Percentiles rank a stretch among this genome's conserved stretches.
These are phyloP conservation scores for Tillus elongatus DNA, from an alignment of 2,888 invertebrate species.

Conservation along the genomic window DNA sequence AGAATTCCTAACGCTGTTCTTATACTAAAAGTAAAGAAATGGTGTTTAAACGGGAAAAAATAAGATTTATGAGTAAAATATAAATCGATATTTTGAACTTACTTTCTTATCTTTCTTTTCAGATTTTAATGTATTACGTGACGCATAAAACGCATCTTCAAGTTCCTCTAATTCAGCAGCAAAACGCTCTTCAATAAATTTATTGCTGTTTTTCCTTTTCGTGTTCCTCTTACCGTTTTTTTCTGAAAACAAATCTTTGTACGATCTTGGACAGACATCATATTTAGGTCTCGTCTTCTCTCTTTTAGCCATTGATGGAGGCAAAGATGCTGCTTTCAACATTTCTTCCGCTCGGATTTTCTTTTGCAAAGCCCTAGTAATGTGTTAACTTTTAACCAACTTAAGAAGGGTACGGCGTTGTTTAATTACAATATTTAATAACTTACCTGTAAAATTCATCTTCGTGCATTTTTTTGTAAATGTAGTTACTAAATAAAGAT, in stretches of 20 bases:
- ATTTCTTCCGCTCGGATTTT: constrained; percentile 62
- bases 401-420: not conserved
- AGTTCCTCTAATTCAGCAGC: no score
- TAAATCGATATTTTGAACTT: no score
- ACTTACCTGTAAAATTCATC: constrained; percentile 60
- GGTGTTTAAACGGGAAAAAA: no score
- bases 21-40: constrained; percentile 4
- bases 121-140: no score
- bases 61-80: no score
- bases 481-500: constrained; percentile 59
- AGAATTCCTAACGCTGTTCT: constrained; percentile 22
- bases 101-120: no score
- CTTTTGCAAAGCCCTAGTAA: constrained; percentile 51
- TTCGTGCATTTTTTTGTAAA: constrained; percentile 62
- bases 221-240: constrained; percentile 31
- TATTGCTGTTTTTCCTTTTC: constrained; percentile 37
- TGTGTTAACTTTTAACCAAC: not conserved
- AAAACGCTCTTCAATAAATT: no score
- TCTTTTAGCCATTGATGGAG: constrained; percentile 59
- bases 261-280: constrained; percentile 36
- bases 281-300: constrained; percentile 40
- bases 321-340: constrained; percentile 54
- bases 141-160: no score
- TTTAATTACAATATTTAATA: no score
- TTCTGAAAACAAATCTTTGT: constrained; percentile 20